Conservation (phyloP, 2,113 vertebrate genomes). For the Pomatostomus ruficeps region DNA sequence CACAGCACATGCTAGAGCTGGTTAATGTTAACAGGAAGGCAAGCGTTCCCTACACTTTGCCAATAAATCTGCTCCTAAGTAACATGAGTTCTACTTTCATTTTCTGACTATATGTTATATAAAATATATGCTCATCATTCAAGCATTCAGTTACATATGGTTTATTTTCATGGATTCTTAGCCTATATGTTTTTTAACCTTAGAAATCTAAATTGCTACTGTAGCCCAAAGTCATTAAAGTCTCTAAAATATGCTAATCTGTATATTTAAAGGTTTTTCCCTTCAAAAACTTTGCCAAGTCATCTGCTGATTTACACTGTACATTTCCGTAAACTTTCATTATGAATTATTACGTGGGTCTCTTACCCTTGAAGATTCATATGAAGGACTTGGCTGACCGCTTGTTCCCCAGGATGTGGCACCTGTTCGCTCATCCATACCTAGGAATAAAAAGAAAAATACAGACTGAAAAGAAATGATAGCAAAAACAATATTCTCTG, state of each 20-base stretch:
- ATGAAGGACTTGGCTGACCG: slow-evolving; percentile 90
- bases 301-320: neutral
- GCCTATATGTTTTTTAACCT: neutral
- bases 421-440: slow-evolving; percentile 91
- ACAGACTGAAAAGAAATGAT: neutral
- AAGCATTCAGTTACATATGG: neutral
- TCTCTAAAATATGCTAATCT: neutral
- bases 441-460: slow-evolving; percentile 73
- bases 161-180: neutral
- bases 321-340: neutral
- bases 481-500: neutral
- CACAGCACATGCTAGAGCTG: neutral
- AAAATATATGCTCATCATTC: neutral
- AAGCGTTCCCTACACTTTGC: neutral
- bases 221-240: neutral
- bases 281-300: neutral
- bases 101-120: neutral
- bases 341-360: neutral
- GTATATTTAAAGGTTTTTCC: neutral
- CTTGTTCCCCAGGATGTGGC: slow-evolving; percentile 89
- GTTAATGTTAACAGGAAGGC: neutral
- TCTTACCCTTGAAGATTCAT: slow-evolving; percentile 94
- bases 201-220: neutral
- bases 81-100: neutral
- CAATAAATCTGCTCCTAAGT: neutral